phyloP scores from a whole-genome alignment of 2,113 vertebrate genomes.

The Paracanthobrama guichenoti region DNA sequence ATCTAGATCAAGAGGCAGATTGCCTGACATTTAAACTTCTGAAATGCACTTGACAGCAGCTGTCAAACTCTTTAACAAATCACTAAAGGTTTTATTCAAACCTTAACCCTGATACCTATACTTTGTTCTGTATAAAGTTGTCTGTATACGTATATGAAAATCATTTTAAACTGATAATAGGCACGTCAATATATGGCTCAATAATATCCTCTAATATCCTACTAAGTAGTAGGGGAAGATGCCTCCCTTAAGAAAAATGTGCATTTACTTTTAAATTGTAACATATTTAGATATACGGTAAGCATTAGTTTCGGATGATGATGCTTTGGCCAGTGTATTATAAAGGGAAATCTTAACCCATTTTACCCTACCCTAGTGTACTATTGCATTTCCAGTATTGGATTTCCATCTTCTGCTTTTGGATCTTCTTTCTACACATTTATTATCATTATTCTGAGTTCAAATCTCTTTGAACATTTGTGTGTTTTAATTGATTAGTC shows the following conservation, averaged over 20 bases:
- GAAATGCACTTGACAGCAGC: constrained; percentile 19
- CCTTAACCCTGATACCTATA: background rate
- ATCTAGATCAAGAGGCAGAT: constrained; percentile 21
- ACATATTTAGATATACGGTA: no score
- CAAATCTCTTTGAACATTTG: background rate
- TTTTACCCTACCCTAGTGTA: background rate
- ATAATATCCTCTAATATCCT: no score
- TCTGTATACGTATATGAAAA: background rate
- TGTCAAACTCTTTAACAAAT: constrained; percentile 24
- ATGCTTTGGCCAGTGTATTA: no score
- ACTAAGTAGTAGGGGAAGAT: no score
- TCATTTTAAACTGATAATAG: no score
- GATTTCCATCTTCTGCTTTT: background rate
- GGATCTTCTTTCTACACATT: background rate
- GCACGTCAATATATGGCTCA: no score
- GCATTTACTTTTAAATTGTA: no score
- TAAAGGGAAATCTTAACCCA: no score
- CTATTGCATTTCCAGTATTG: background rate
- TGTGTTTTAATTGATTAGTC: background rate
- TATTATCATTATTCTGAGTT: background rate
- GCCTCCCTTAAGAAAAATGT: no score
- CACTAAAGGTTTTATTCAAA: background rate
- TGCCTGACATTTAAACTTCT: constrained; percentile 35
- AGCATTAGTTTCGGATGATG: no score
- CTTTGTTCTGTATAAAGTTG: background rate